Evolutionary conservation across 2,113 vertebrate genomes (phyloP), one percentile per base, ranked within the genome.

Genomic region (Petroica traversi): DNA sequence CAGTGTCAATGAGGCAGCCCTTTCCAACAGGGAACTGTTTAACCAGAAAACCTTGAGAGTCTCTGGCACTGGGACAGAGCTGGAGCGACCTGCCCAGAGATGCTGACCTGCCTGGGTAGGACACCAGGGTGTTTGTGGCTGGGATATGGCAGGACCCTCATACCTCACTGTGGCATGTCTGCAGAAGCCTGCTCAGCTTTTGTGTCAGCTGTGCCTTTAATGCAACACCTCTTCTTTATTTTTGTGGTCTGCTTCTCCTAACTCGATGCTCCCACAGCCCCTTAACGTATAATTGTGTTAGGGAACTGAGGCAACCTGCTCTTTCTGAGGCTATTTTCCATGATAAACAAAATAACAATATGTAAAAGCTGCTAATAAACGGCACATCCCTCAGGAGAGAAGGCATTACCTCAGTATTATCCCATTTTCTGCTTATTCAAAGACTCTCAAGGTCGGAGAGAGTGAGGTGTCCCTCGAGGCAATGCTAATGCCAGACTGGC

Each of bases 371-470:
- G 57, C 43, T 93, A 89, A 86, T 95, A 88, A 78, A 85, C 5
- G 33, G 34, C 31, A 46, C 33, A 22, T 93, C 52, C 22, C 86
- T 92, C 75, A 69, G 64, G 92, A 95, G 90, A 41, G 36, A 72
- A 80, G 58, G 19, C 10, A 83, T 85, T 95, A 46, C 54, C 81
- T 90, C 68, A 14, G 45, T 72, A 36, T 83, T 64, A 89, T 78
- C 81, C 84, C 24, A 61, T 73, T 93, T 94, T 92, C 86, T 92
- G 77, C 81, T 90, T 77, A 76, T 85, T 90, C 49, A 52, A 52
- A 79, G 67, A 83, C 75, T 92, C 26, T 83, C 85, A 88, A 94
- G 88, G 83, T 95, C 92, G 88, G 46, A 81, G 58, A 89, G 86
- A 86, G 55, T 0, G 0, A 83, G 66, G 62, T 48, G 7, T 92